Evolutionary conservation across 2,113 vertebrate species (phyloP), one percentile per base, ranked within the genome.

Genomic region (Gulo gulo): DNA sequence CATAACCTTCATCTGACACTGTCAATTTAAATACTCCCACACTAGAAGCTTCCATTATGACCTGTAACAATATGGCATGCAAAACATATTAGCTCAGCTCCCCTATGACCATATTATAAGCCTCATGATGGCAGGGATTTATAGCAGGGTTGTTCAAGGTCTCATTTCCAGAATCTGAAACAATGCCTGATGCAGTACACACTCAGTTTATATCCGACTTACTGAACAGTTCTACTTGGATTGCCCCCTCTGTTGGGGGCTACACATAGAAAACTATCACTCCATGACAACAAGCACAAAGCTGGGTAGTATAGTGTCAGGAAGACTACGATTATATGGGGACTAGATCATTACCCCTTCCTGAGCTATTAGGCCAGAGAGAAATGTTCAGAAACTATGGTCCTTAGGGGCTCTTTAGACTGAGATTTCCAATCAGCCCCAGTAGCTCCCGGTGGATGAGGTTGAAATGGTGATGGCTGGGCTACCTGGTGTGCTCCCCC

Each of bases 131-230:
- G 61, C 52, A 57, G 69, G 24, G 6, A 39, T 61, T 86, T 88
- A 91, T 26, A 78, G 59, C 8, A 71, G 15, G 67, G 15, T 93
- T 85, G 36, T 81, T 81, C 6, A 29, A 59, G 52, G 20, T 3
- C 36, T 57, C 71, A 73, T 73, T 92, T 73, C 29, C 71, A 88
- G 23, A 73, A 61, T 74, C 45, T 80, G 83, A 74, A 80, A 65
- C 23, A 96, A 65, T 21, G 39, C 16, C 42, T 69, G 73, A 36
- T 65, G 76, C 34, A 89, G n/a, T 7, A 82, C 24, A 55, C 1
- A 52, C 20, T 76, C 47, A n/a, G 55, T 50, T 39, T 55, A n/a
- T 36, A 79, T 88, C 26, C 45, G 36, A 89, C 29, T 45, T 52
- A 73, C 15, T 23, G 31, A 89, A 73, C 20, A 42, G 4, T 71